Evolutionary conservation across 2,888 invertebrate genomes (phyloP), one percentile per base, ranked within the genome.

Genomic region (Catocala fraxini): DNA sequence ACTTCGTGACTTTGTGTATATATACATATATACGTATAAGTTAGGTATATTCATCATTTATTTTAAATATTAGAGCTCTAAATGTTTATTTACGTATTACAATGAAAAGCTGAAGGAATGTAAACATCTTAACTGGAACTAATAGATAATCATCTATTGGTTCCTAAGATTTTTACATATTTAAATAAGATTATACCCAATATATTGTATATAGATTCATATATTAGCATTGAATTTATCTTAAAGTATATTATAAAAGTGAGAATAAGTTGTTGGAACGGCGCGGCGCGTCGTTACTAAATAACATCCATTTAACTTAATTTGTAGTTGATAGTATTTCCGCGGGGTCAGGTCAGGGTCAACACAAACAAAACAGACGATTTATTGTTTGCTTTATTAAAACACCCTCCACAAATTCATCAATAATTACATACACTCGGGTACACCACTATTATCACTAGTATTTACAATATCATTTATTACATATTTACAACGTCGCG

Each of bases 311-410:
- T 12, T 35, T 35, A 46, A 41, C 10, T 4, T 15, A 12, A 45
- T n/a, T 6, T n/a, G 25, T 25, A 43, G 7, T 34, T 33, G 49
- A 63, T 65, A 59, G 6, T 39, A 54, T 48, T 58, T 25, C 0
- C 33, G 12, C 48, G 39, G 52, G 25, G 25, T 25, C 25, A 56
- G 51, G 60, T 51, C 52, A 46, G 43, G 45, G 43, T 56, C 41
- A 66, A 75, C 52, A 65, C 57, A 80, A 83, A 84, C 71, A 73
- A 63, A 65, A 67, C 60, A 51, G 56, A 70, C 71, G 79, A 80
- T 87, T 89, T 85, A 84, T 86, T 88, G 84, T 83, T 90, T 87
- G 87, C 88, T 93, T 93, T 94, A 93, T 90, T 93, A 93, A 93
- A 94, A 93, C 92, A 92, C 91, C 92, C 91, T 89, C 89, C 89